Evolutionary conservation across 64 coral and sea anemone species (phyloP), one percentile per base, ranked within the genome.

Genomic region (Actinia equina): DNA sequence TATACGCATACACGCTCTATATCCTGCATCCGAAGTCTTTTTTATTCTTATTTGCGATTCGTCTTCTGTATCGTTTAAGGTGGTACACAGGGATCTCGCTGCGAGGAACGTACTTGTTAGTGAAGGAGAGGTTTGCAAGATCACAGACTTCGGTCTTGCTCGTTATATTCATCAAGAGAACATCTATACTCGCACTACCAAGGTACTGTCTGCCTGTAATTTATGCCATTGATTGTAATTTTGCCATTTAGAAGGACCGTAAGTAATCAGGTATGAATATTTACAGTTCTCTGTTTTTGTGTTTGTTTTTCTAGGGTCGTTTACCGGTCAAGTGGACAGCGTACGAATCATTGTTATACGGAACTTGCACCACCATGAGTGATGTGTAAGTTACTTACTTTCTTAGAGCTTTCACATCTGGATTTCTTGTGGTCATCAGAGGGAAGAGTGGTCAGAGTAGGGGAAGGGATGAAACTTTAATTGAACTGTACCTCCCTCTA

Each of bases 251-350:
- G 46, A 49, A 49, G 4, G 4, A 49, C 46, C 3, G 46, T 49
- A 49, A 49, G 46, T 49, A 49, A 49, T 49, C 4, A 49, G 46
- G 0, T 4, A 49, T 1, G 46, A 49, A 0, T 49, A 49, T 49
- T 49, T 6, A 49, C 0, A 37, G 55, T 57, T 17, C 15, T 25
- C 2, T 30, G 10, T 74, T 2, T 74, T 9, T 74, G 15, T 74
- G 25, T 22, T 13, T 80, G 14, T 81, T 44, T 82, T 7, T 25
- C 22, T 58, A 93, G 92, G 92, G 92, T 81, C 92, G 92, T 27
- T 76, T 93, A 5, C 92, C 92, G 8, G 92, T 93, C 6, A 93
- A 93, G 56, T 93, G 92, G 92, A 93, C 92, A 64, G 92, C 92
- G 7, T 89, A 89, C 77, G 92, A 93, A 57, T 89, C 92, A 19